A percentile compares a stretch with the other conserved stretches of the same genome.
Conservation (phyloP, 2,888 invertebrate genomes). For the Minunthozetes semirufus region DNA sequence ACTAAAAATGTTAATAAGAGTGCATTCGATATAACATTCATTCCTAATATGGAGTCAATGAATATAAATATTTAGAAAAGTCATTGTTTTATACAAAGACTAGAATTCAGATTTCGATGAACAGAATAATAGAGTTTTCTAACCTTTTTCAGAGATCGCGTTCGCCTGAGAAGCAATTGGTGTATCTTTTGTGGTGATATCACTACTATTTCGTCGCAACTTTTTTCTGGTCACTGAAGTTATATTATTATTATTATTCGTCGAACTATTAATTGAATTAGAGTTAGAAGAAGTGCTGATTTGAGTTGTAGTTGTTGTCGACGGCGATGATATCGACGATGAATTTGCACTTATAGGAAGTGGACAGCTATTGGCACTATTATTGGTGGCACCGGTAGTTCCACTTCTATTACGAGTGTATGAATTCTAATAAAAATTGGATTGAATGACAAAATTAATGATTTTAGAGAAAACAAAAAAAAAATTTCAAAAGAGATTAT, state of each 20-base stretch:
- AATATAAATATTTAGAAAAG: no score
- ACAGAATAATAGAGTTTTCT: no score
- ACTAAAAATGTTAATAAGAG: no score
- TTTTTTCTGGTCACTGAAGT: neutral
- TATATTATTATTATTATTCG: neutral
- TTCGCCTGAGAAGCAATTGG: neutral
- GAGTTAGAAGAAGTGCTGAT: neutral
- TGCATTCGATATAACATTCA: no score
- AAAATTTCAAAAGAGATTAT: no score
- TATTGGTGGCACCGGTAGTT: neutral
- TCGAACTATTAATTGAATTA: neutral
- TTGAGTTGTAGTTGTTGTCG: neutral
- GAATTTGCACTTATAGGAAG: neutral
- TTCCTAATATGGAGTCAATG: no score
- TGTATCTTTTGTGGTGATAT: neutral
- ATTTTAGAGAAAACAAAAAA: neutral
- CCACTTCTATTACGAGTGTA: conserved; percentile 7
- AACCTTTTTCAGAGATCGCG: neutral
- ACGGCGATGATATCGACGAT: neutral
- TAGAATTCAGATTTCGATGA: no score
- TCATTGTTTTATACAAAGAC: no score
- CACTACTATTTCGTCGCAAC: neutral
- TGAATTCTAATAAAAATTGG: neutral
- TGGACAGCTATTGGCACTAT: neutral
- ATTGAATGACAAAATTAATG: neutral